These are phyloP conservation scores for Cliona cf. orientalis DNA, from an alignment of 37 sponge, comb jelly and placozoan species.

Conservation along the genomic window DNA sequence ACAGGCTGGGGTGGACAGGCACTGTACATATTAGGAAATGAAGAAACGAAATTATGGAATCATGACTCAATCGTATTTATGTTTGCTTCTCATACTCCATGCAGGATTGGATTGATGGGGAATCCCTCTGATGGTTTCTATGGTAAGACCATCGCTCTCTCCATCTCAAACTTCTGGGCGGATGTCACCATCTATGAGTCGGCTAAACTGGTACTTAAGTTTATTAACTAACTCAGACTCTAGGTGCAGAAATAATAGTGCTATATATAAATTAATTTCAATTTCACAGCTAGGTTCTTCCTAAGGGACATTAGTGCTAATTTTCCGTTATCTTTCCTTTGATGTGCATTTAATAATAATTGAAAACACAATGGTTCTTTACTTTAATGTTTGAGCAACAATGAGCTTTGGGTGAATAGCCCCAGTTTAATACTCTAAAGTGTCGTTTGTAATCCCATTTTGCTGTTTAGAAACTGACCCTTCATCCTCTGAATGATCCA, in stretches of 20 bases:
- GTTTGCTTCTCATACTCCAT: neutral
- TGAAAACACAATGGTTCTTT: no score
- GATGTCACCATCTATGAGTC: constrained; percentile 80
- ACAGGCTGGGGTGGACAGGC: no score
- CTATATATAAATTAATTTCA: no score
- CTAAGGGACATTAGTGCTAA: neutral
- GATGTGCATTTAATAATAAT: neutral
- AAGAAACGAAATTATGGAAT: no score
- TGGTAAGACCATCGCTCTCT: constrained; percentile 89
- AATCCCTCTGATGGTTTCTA: constrained; percentile 89
- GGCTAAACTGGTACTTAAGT: constrained; percentile 64
- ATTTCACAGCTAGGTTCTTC: no score
- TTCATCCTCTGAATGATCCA: constrained; percentile 89
- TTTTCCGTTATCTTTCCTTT: neutral
- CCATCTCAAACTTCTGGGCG: constrained; percentile 92
- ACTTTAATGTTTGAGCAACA: no score
- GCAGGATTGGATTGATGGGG: constrained; percentile 88
- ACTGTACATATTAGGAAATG: no score
- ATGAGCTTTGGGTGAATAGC: no score
- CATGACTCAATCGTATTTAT: no score
- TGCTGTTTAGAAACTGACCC: constrained; percentile 61
- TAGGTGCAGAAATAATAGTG: no score
- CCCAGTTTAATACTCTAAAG: no score
- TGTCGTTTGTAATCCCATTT: neutral
- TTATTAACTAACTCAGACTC: no score